Evolutionary conservation across 2,113 vertebrate species (phyloP), one percentile per base, ranked within the genome.

Genomic region (Seriola quinqueradiata): DNA sequence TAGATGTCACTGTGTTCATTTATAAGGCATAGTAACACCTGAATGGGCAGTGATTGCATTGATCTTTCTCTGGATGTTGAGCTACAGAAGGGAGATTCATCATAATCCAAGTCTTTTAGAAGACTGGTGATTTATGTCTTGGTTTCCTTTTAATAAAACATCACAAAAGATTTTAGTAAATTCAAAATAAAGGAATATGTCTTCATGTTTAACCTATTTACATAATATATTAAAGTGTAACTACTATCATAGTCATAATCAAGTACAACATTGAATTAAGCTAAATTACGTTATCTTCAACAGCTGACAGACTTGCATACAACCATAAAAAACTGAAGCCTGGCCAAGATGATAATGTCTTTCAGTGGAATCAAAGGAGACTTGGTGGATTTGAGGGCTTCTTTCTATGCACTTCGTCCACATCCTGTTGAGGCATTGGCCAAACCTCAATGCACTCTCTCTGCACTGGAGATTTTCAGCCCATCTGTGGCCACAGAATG

Each of bases 401-500:
- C 58, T 58, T 25, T 73, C 14, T 87, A 19, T 80, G 71, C 52
- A 54, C 75, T 82, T 58, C 79, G 63, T 79, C 75, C 64, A 87
- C 75, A 84, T 73, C 60, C 11, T 72, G 28, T 25, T 60, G 57
- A 65, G 79, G 32, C 44, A 66, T 46, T 81, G 74, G 81, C 67
- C 55, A 82, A 72, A 63, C 42, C 59, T 65, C 58, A 25, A 38
- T 42, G 44, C 36, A 81, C 17, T 67, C 42, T 38, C 28, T 79
- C 44, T 70, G 28, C 59, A 61, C 28, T 85, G 9, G 17, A 71
- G 77, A 81, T 76, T 80, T 79, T 66, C 63, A 66, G n/a, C 28
- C 82, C 82, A 82, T 84, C 84, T 82, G 78, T 66, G 28, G 25
- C 52, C 36, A 66, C 54, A 61, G 28, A 73, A 52, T 52, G 54